Evolutionary conservation across 1,140 invertebrate species (phyloP), one percentile per base, ranked within the genome.

Genomic region (Drusus annulatus): DNA sequence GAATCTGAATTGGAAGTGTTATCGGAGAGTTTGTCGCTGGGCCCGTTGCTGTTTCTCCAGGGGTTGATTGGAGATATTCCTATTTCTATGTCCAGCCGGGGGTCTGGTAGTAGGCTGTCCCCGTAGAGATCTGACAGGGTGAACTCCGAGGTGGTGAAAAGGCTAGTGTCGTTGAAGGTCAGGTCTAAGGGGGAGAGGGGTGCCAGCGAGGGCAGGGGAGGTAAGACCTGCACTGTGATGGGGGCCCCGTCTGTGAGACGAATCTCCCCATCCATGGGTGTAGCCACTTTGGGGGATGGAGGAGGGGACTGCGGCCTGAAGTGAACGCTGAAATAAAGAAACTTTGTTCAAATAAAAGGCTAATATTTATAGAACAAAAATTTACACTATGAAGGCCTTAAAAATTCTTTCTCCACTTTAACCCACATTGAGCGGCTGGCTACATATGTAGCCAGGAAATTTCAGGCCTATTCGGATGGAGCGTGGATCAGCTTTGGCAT

Each of bases 231-330:
- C 17, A 93, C 88, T 0, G 90, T 84, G 78, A 93, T 90, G n/a
- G 92, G 90, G 15, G 91, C 91, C 82, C 90, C 87, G 63, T 88
- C 86, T 19, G 88, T 87, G 78, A 92, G 87, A 23, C 90, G 88
- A 17, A 88, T 86, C 28, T 85, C 86, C 28, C 85, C 84, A 8
- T 88, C n/a, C 86, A 79, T 15, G 86, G 84, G 60, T 84, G 84
- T 4, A 28, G 25, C 50, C 31, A 0, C 84, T 83, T 0, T 84
- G 85, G 19, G 89, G 88, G 0, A 85, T 0, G 85, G 85, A 17
- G 89, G 88, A 52, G 92, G 92, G 2, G 78, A 74, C 89, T 94
- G 94, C 78, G 94, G 94, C 84, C 93, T 92, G 87, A 95, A 95
- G 86, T 95, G 94, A 87, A 94, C 90, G 93, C 93, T 93, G 76